Evolutionary conservation across 2,113 vertebrate genomes (phyloP), one percentile per base, ranked within the genome.

Genomic region (Delphinapterus leucas): DNA sequence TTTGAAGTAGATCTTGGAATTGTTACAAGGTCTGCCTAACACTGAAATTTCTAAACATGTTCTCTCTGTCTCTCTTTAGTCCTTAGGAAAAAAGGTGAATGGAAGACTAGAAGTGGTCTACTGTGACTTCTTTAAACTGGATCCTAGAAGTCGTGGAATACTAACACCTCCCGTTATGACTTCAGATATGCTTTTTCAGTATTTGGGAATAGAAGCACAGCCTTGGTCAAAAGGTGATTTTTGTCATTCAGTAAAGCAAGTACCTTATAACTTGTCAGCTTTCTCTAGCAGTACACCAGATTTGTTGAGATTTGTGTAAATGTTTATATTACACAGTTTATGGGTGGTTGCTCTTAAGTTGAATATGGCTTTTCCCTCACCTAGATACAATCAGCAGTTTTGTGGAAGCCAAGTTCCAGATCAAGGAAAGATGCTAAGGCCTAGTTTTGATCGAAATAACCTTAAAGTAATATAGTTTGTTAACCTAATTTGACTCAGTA

Each of bases 41-140:
- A 25, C 55, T 94, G 12, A 93, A 67, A 47, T 44, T 71, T 90
- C 67, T 84, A 61, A 74, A 96, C 23, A 68, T 61, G 18, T 96
- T 70, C 10, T 61, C 17, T 92, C 55, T 93, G 10, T 68, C 11
- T 97, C 88, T 38, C 97, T 98, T 93, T 81, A 99, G 99, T 98
- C 98, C 33, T 95, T 99, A 98, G 98, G 99, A 97, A 88, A 83
- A 8, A 98, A 11, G 10, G 79, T 99, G 94, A 98, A 98, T 96
- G 99, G 99, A 88, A 99, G 99, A 82, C 98, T 99, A 41, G 98
- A 99, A 93, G 99, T 99, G 88, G 88, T 99, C 93, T 97, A 99
- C 18, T 99, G 99, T 98, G 99, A 99, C 97, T 99, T 99, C 98
- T 99, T 99, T 97, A 99, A 98, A 96, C 81, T 99, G 68, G 99